Conservation (phyloP, 2,113 vertebrate genomes). For the Campylorhamphus procurvoides region DNA sequence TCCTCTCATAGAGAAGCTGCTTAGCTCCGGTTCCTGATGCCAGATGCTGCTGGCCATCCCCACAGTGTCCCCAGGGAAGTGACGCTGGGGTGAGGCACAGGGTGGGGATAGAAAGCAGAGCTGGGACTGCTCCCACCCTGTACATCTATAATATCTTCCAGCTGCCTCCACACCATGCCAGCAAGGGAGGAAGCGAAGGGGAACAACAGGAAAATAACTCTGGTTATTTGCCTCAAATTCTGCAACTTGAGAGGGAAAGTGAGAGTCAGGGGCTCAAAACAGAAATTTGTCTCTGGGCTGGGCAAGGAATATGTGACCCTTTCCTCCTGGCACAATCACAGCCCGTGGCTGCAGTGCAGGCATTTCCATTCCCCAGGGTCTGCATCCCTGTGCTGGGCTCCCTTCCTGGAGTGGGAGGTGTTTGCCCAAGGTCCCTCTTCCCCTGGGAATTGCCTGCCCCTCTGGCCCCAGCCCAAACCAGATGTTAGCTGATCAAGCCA, state of each 20-base stretch:
- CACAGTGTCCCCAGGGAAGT: neutral
- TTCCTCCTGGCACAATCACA: neutral
- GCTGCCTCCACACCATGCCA: rapidly evolving
- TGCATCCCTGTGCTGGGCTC: neutral
- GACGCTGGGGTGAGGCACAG: rapidly evolving
- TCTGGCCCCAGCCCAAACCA: neutral
- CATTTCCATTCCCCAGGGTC: neutral
- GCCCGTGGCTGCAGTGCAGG: neutral
- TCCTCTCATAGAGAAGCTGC: neutral
- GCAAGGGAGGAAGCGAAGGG: neutral
- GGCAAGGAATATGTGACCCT: neutral
- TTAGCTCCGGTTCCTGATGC: neutral
- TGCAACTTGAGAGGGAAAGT: neutral
- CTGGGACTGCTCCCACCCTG: neutral
- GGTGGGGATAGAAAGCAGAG: neutral
- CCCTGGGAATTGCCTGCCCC: neutral
- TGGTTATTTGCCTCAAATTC: neutral
- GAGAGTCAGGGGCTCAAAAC: neutral
- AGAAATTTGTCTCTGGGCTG: neutral
- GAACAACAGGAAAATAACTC: conserved; percentile 7
- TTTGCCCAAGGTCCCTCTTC: neutral
- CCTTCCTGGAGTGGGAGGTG: neutral
- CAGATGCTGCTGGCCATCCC: neutral
- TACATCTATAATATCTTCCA: neutral
- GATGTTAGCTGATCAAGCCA: neutral